These are phyloP conservation scores for Sebastes steindachneri DNA, from an alignment of 2,797 vertebrate genomes.

Conservation along the genomic window DNA sequence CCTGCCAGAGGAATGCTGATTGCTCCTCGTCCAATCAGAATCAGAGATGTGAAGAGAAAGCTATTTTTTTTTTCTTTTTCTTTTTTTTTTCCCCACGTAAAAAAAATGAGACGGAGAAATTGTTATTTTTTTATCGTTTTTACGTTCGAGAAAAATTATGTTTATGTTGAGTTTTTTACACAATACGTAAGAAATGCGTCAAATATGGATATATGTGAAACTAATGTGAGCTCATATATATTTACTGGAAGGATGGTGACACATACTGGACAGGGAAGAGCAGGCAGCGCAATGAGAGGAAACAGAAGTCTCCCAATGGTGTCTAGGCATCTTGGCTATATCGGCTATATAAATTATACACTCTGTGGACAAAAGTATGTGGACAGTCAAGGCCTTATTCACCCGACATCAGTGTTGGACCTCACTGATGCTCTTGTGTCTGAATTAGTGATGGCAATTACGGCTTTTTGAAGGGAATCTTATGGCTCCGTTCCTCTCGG, in stretches of 20 bases:
- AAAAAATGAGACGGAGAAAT: constrained; percentile 21
- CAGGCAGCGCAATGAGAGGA: not conserved
- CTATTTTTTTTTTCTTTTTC: not conserved
- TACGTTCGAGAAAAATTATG: constrained; percentile 21
- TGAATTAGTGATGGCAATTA: too few species aligned
- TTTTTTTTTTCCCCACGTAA: not conserved
- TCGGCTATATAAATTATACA: not conserved
- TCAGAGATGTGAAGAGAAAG: not conserved
- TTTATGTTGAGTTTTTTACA: constrained; percentile 36
- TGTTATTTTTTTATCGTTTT: not conserved
- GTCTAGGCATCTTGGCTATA: not conserved
- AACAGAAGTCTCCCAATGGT: not conserved
- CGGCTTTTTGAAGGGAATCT: too few species aligned
- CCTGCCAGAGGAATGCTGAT: not conserved
- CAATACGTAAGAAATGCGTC: constrained; percentile 58
- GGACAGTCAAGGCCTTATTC: not conserved
- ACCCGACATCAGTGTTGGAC: not conserved
- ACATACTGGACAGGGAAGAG: not conserved
- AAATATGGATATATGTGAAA: constrained; percentile 54
- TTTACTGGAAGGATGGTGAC: constrained; percentile 38
- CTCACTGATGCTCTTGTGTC: not conserved
- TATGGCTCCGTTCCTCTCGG: too few species aligned
- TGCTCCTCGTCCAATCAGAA: not conserved
- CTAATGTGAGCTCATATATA: constrained; percentile 44
- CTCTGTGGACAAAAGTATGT: not conserved